Evolutionary conservation across 2,888 invertebrate species (phyloP), one percentile per base, ranked within the genome.

Genomic region (Biston betularia): DNA sequence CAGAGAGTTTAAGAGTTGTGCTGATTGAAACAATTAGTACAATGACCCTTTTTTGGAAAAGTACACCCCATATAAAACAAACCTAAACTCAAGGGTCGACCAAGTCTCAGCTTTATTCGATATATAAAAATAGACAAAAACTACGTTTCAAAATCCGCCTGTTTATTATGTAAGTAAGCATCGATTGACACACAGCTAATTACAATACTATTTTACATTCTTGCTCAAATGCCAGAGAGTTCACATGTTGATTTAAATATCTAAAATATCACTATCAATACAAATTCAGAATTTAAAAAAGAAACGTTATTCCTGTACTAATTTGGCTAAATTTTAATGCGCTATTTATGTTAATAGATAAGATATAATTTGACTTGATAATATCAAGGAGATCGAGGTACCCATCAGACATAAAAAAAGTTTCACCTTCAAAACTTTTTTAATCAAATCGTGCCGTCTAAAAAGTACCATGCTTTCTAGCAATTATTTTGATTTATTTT

Each of bases 351-450:
- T 2, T 42, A 58, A 58, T 56, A 12, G 33, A 14, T 33, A 49
- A 49, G 58, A 58, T 33, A 33, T 38, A 35, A 48, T 58, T 49
- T 14, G 35, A 57, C 7, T 46, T 48, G 42, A 49, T 58, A 57
- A 42, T 42, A 58, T 49, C 64, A 59, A 65, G 64, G 64, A 11
- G 15, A 52, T 9, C 40, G 1, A 40, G 58, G 53, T 58, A 42
- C 9, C n/a, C 54, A 48, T 54, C 59, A 15, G 11, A 49, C 4
- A 63, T 42, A 44, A 63, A 62, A 55, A 63, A 38, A 56, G 40
- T 63, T 57, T 52, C 56, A 57, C 63, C 52, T 57, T 52, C 46
- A 40, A 44, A 44, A 44, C 48, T 46, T 53, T 5, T 15, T 35
- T 45, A 15, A 45, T 8, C 7, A 12, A 11, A 54, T 54, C 11